Conservation (phyloP, 1,140 invertebrate genomes). For the Oreohelix idahoensis region DNA sequence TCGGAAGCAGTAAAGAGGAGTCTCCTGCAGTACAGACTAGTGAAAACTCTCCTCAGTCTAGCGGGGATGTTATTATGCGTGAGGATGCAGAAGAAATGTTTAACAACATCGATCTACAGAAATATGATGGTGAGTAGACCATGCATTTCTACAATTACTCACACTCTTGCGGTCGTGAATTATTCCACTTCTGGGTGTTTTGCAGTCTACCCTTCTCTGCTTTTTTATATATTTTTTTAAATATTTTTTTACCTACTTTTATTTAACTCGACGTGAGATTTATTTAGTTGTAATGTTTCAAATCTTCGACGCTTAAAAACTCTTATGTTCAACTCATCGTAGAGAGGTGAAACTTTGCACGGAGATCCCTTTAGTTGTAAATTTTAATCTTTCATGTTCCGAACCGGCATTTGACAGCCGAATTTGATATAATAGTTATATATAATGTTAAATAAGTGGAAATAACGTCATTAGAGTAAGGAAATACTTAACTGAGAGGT, state of each 20-base stretch:
- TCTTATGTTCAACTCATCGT: no score
- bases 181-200: background rate
- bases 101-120: constrained; percentile 16
- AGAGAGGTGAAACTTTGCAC: no score
- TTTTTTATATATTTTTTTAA: background rate
- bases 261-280: background rate
- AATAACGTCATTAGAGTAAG: no score
- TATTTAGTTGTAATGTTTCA: background rate
- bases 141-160: background rate
- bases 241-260: no score
- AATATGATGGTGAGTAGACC: constrained; percentile 27
- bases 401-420: no score
- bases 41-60: background rate
- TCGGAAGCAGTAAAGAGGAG: background rate
- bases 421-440: no score
- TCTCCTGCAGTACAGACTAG: background rate
- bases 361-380: no score
- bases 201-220: background rate
- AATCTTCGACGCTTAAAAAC: no score
- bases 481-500: no score
- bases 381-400: no score
- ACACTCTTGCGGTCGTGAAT: background rate
- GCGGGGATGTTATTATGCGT: constrained; percentile 17
- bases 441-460: no score
- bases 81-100: constrained; percentile 27